Evolutionary conservation across 1,140 invertebrate species (phyloP).

Genomic region (Bombus haemorrhoidalis): DNA sequence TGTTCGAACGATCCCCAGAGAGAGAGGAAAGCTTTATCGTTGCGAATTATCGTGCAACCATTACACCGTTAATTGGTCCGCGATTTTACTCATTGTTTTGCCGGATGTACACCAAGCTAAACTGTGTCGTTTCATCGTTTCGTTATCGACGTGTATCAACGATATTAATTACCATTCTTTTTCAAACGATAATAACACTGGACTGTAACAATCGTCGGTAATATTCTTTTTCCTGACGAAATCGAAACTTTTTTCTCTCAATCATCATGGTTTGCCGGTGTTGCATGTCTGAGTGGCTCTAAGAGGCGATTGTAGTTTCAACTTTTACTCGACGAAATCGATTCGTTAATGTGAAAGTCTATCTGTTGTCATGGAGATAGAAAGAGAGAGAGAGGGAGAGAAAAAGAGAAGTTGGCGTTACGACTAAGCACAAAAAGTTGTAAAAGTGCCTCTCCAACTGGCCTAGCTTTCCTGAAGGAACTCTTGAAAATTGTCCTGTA

Average conservation of each 20-base stretch:
- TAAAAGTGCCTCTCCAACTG: slow-evolving; percentile 11
- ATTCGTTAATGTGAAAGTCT: slow-evolving; percentile 20
- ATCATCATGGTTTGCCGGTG: not conserved
- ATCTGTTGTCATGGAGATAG: not conserved
- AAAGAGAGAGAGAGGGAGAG: too few species aligned
- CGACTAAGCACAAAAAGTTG: slow-evolving; percentile 33
- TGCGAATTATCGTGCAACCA: slow-evolving; percentile 28
- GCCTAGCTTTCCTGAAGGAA: slow-evolving; percentile 8
- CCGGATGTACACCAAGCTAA: not conserved
- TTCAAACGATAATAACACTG: not conserved
- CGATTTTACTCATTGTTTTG: slow-evolving; percentile 23
- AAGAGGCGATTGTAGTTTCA: not conserved
- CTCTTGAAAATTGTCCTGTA: slow-evolving; percentile 33
- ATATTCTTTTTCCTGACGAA: not conserved
- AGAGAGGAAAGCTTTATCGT: slow-evolving; percentile 17
- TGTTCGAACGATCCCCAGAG: slow-evolving; percentile 17
- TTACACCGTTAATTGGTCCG: slow-evolving; percentile 26
- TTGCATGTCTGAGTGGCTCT: not conserved
- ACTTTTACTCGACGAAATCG: not conserved
- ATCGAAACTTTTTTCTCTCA: not conserved
- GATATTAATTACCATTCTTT: slow-evolving; percentile 8
- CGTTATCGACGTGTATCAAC: not conserved
- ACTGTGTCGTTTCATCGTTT: not conserved
- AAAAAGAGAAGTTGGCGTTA: not conserved
- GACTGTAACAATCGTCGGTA: not conserved